Evolutionary conservation across 2,113 vertebrate genomes (phyloP), one percentile per base, ranked within the genome.

Genomic region (Vulpes ferrilata): DNA sequence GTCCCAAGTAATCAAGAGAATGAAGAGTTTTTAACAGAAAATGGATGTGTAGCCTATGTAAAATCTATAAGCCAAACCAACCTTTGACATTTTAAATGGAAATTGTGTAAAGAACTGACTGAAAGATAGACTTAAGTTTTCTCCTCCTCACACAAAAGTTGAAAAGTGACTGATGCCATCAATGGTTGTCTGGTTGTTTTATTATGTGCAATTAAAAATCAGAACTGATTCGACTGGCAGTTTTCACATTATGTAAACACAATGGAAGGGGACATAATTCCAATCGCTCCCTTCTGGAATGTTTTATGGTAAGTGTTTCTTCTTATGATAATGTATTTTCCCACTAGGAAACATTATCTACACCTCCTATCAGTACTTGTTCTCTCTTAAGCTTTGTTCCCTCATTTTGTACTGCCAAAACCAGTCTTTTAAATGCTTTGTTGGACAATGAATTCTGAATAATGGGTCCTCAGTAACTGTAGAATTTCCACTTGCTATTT

Each of bases 261-360:
- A 96, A 84, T 2, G 60, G 80, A 96, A 97, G 87, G 90, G 96
- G 95, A 96, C 93, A 85, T 93, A 92, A 93, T 96, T 92, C n/a
- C 71, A 95, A 96, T 85, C 0, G 5, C 84, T 97, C 95, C 92
- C 92, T n/a, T 92, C 51, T 97, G 96, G 55, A 88, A 78, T 94
- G 81, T 87, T 98, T 97, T 96, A 92, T 94, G 48, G 57, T 92
- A 93, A 97, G 32, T 97, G 80, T 93, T 94, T 90, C 95, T 97
- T 97, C 96, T 96, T 96, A 96, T 59, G 59, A 94, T 96, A 97
- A 97, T 95, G 23, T 90, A 96, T 93, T 92, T 97, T 92, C 27
- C 97, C 93, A 59, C 94, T 88, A 96, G 95, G 95, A 97, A 96
- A 88, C 87, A 96, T 98, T 94, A 98, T 93, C 92, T 94, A n/a